These are phyloP conservation scores for Apodemia hepburni DNA, from an alignment of 2,888 invertebrate species.

Conservation along the genomic window DNA sequence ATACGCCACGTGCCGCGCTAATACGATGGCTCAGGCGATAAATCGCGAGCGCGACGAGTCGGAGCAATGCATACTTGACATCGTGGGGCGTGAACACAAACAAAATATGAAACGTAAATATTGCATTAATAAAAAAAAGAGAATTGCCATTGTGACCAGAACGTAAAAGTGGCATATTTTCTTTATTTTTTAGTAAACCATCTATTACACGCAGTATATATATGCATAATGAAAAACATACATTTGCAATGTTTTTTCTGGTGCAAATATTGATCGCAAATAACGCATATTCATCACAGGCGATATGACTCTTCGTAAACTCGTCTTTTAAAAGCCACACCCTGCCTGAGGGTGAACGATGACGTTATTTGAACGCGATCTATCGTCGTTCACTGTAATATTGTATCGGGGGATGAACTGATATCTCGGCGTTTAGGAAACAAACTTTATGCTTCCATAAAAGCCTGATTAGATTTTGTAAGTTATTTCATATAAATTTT, in stretches of 20 bases:
- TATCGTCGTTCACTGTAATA: constrained; percentile 69
- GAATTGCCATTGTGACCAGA: background rate
- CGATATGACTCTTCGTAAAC: constrained; percentile 50
- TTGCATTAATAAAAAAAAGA: background rate
- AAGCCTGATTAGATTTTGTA: constrained; percentile 15
- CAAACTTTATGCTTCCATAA: constrained; percentile 15
- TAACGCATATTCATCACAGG: constrained; percentile 42
- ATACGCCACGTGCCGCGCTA: too few relatives aligned
- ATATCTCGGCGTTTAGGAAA: constrained; percentile 38
- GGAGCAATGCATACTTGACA: too few relatives aligned
- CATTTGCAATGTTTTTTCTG: constrained; percentile 5
- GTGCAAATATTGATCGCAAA: constrained; percentile 24
- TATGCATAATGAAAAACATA: background rate
- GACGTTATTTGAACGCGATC: constrained; percentile 69
- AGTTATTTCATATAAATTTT: constrained; percentile 6
- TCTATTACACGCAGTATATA: background rate
- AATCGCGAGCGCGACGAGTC: too few relatives aligned
- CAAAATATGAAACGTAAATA: too few relatives aligned
- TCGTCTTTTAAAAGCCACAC: constrained; percentile 55
- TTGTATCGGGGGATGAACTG: constrained; percentile 66
- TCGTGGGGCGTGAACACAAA: too few relatives aligned
- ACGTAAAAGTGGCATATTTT: too few relatives aligned
- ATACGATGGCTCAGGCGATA: too few relatives aligned
- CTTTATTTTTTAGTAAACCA: too few relatives aligned
- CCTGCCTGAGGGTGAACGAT: constrained; percentile 59